Evolutionary conservation across 92 coral and sea anemone species (phyloP), one percentile per base, ranked within the genome.

Genomic region (Epizoanthus illoricatus): DNA sequence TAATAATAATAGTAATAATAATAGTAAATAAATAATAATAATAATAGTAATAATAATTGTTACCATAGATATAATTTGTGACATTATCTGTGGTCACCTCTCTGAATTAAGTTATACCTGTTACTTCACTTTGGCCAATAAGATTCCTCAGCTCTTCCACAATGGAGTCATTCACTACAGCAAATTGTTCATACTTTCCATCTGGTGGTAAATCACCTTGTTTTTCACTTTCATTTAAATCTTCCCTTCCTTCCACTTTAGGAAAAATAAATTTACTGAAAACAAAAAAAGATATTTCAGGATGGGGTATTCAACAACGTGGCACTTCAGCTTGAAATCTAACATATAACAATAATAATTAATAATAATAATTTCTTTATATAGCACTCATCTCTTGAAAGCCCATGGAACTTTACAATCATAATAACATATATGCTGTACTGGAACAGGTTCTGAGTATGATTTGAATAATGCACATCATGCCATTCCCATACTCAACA

Each of bases 121-220:
- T 84, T 45, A 82, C 20, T 63, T 89, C 90, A 68, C 79, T 71
- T 71, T 88, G 73, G 58, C 84, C 60, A 58, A 93, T 87, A 23
- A 96, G 61, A n/a, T 65, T 71, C 76, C 92, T 90, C 7, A 96
- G 80, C 73, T 93, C 97, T 20, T 72, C 71, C 5, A 90, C 86
- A 62, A 96, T 87, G 3, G 81, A 84, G 73, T 91, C 92, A 90
- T 96, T 94, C 86, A 96, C 83, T 47, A 84, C 85, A 28, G 95
- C 91, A 88, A 96, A 96, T 73, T 89, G 90, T 81, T 96, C 99
- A 83, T 94, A 96, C 81, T 92, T 96, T 54, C 99, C 97, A 76
- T 96, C 99, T 33, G 85, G 55, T 2, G 89, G 89, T n/a, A 91
- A 59, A 54, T 78, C 81, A 18, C 66, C 75, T 65, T 81, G 88